phyloP scores from a whole-genome alignment of 2,113 vertebrate genomes.

The Prolemur simus region DNA sequence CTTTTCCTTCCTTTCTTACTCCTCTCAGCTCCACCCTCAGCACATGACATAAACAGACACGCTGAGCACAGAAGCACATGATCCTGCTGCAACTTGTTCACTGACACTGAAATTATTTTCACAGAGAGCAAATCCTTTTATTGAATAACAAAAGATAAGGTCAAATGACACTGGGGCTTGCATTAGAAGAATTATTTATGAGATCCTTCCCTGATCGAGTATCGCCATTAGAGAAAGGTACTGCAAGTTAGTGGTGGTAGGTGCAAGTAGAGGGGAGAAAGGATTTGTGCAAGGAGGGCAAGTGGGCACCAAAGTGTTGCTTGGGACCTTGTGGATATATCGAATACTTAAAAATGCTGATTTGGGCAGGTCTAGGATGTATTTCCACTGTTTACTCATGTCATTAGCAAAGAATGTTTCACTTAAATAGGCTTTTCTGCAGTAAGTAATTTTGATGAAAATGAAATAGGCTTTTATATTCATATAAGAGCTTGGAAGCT shows the following conservation, averaged over 20 bases:
- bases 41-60: neutral
- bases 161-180: neutral
- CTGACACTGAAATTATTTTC: neutral
- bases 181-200: neutral
- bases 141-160: neutral
- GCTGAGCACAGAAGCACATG: neutral
- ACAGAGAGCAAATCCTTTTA: neutral
- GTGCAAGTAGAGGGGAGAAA: neutral
- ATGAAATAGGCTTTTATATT: neutral
- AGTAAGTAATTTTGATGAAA: neutral
- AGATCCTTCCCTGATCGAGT: neutral
- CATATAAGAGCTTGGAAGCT: neutral
- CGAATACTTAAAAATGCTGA: neutral
- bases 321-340: neutral
- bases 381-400: neutral
- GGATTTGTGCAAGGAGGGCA: neutral
- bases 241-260: neutral
- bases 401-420: neutral
- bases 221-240: neutral
- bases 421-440: neutral
- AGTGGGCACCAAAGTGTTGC: neutral
- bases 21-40: neutral
- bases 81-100: neutral
- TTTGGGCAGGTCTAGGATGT: neutral
- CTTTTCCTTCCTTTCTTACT: neutral